phyloP scores from a whole-genome alignment of 2,888 invertebrate species.

The Mechanitis mazaeus region DNA sequence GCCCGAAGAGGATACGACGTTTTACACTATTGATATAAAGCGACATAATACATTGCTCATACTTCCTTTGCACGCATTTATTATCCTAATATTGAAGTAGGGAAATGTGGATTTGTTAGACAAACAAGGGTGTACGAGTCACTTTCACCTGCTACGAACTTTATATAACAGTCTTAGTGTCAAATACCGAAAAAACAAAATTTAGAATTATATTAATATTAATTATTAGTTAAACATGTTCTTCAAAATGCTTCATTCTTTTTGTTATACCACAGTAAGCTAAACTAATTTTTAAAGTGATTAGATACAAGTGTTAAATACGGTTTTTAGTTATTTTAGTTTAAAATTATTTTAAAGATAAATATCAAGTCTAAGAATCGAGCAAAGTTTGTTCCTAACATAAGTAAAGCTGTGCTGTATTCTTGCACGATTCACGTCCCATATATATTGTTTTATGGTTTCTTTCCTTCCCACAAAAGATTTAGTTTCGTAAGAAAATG shows the following conservation, averaged over 20 bases:
- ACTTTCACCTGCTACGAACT: conserved; percentile 12
- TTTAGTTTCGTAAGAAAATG: conserved; percentile 50
- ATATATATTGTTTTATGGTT: conserved; percentile 71
- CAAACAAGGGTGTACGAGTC: conserved; percentile 15
- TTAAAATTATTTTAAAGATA: conserved; percentile 18
- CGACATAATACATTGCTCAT: conserved; percentile 15
- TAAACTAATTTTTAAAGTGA: no score
- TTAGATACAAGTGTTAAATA: no score
- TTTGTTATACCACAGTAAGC: no score
- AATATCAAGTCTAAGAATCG: conserved; percentile 44
- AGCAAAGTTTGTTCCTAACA: conserved; percentile 41
- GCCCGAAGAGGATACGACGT: conserved; percentile 13
- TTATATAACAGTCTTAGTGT: conserved; percentile 19
- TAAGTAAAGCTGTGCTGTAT: conserved; percentile 31
- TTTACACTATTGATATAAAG: conserved; percentile 19
- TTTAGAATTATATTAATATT: no score
- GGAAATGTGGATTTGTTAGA: conserved; percentile 16
- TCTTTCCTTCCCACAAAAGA: conserved; percentile 54
- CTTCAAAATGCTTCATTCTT: no score
- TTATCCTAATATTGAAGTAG: conserved; percentile 19
- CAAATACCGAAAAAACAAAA: no score
- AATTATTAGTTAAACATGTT: no score
- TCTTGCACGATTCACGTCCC: conserved; percentile 54
- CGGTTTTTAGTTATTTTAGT: neutral
- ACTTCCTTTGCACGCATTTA: conserved; percentile 15